Evolutionary conservation across 2,888 invertebrate species (phyloP), one percentile per base, ranked within the genome.

Genomic region (Metalampra italica): DNA sequence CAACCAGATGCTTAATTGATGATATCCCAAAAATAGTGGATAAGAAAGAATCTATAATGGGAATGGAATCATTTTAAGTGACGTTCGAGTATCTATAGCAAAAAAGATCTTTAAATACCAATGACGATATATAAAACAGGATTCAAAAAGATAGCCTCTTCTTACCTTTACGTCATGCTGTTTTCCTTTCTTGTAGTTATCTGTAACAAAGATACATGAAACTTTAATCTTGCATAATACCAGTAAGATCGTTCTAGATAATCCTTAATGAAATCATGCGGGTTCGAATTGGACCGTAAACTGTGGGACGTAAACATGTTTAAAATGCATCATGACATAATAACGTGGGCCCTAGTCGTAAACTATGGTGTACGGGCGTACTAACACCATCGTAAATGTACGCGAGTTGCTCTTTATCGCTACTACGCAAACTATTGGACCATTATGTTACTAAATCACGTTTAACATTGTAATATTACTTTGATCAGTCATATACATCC

Each of bases 271-370:
- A 22, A 22, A 22, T 22, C 22, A 22, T 22, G 22, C 22, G 22
- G 22, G 22, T 22, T 22, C 22, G 22, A 22, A 22, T 22, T 22
- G 22, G 5, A 22, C 22, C 22, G 22, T 22, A 22, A 22, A 22
- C 22, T 5, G 5, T 22, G 12, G 43, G n/a, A 14, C 12, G 37
- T 46, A 46, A 46, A 40, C 46, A 46, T 29, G 47, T 47, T n/a
- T 43, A 51, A 62, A 64, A 59, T 59, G 59, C 60, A 60, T 56
- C 60, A 59, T 57, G 59, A 52, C 55, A 51, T 62, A 63, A 65
- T 64, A 61, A 59, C 60, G 57, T 46, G 55, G 45, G 47, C 51
- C 52, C 51, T 47, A 29, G 47, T 37, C 37, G 45, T 51, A 52
- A 50, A 50, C 45, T 37, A 29, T 36, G 38, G 34, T 34, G 22